Base-by-base conservation (phyloP, 2,888 invertebrate genomes). In the Baronia brevicornis region DNA sequence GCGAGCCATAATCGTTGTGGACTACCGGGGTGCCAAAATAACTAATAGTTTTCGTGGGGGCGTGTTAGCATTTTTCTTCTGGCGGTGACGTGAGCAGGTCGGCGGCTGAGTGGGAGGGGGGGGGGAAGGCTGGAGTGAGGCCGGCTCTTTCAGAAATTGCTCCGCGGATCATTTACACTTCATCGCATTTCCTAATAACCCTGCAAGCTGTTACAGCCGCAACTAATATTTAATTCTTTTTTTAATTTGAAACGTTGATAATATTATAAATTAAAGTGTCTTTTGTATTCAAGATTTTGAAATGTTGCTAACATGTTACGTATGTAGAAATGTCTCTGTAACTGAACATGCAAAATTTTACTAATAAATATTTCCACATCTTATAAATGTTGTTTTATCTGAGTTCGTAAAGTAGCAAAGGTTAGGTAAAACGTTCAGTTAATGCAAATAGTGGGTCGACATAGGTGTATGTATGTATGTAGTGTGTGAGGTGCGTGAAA, bases 11-110 rank as follows among this genome's bases (percentile, higher is more conserved):
- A 78, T 74, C 69, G 72, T 68, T 67, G 52, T 60, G 68, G 66
- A 57, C 60, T 48, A 64, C 58, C 59, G 74, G 80, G 82, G 82
- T 79, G 82, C 82, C 82, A 78, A 84, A 82, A 80, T 82, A 82
- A 84, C 79, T 82, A 84, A 82, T 84, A 84, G 82, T 84, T 84
- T 80, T 74, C 73, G 79, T 74, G 82, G 75, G 74, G 82, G 79
- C 78, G 82, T 82, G 82, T 84, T 82, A 82, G 82, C 82, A 84
- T 84, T 84, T 82, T 84, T 84, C 82, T 84, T 84, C 82, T 84
- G 82, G 54, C 69, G 68, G 70, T 84, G 82, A 84, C 82, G 82
- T 52, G 41, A 44, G 47, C 66, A 61, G 57, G 60, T 56, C 48
- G 44, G 46, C 48, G 44, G 44, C 38, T 40, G 39, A 44, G 38